Conservation (phyloP, 2,797 vertebrate genomes). For the Tokudaia tokunoshimensis region DNA sequence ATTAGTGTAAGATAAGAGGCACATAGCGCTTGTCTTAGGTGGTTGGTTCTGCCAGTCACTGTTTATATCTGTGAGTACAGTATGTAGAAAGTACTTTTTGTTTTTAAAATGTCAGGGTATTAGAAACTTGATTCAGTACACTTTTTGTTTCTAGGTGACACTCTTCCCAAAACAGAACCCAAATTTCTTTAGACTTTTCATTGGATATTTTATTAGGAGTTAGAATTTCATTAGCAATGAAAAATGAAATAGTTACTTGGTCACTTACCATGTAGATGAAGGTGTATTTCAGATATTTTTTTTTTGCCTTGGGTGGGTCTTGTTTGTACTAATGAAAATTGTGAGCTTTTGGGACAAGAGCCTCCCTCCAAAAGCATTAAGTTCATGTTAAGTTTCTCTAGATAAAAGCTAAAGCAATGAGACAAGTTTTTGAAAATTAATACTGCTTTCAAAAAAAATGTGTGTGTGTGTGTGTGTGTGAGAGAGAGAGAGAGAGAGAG, state of each 20-base stretch:
- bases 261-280: conserved; percentile 41
- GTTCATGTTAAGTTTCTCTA: conserved; percentile 59
- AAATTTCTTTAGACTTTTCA: conserved; percentile 25
- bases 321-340: conserved; percentile 68
- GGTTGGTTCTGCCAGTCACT: conserved; percentile 10
- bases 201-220: conserved; percentile 53
- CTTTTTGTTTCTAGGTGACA: conserved; percentile 49
- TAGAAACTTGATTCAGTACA: conserved; percentile 52
- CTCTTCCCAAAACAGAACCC: not conserved
- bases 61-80: conserved; percentile 50
- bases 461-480: not conserved
- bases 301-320: conserved; percentile 24
- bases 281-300: conserved; percentile 53
- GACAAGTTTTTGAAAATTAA: conserved; percentile 63
- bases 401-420: conserved; percentile 60
- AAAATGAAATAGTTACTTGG: conserved; percentile 67
- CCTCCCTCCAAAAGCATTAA: conserved; percentile 6
- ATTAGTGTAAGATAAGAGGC: conserved; percentile 31
- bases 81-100: conserved; percentile 24
- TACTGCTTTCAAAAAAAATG: not conserved
- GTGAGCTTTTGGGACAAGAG: conserved; percentile 43
- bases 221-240: conserved; percentile 53
- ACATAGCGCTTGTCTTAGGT: not conserved
- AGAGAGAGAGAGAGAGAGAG: too few species aligned
- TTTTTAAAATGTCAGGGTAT: conserved; percentile 48